Conservation (phyloP, 2,888 invertebrate genomes). For the Idaea straminata region DNA sequence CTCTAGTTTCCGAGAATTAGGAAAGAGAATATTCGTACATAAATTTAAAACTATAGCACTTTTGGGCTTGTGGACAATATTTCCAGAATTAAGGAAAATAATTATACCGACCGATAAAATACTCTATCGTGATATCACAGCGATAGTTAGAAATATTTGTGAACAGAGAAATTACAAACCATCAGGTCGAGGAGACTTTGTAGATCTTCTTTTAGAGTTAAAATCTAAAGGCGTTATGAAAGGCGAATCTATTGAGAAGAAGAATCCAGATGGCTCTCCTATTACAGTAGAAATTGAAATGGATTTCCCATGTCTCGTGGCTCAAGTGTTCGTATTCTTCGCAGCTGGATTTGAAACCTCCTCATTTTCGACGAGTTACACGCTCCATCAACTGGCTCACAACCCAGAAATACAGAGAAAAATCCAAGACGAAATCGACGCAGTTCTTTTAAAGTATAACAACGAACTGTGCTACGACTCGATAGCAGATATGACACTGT, state of each 20-base stretch:
- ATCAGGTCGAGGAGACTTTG: constrained; percentile 49
- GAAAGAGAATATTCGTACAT: constrained; percentile 39
- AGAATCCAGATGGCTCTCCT: constrained; percentile 45
- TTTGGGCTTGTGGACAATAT: constrained; percentile 38
- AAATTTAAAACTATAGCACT: constrained; percentile 27
- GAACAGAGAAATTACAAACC: constrained; percentile 51
- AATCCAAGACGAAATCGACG: constrained; percentile 59
- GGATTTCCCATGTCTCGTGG: constrained; percentile 42
- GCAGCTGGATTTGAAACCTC: constrained; percentile 73
- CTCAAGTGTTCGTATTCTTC: constrained; percentile 61
- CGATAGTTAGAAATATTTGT: constrained; percentile 43
- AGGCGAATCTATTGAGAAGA: constrained; percentile 53
- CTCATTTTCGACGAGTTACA: constrained; percentile 60
- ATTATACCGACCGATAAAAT: constrained; percentile 27
- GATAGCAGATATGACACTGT: constrained; percentile 46
- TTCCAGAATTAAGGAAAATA: constrained; percentile 41
- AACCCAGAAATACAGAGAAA: constrained; percentile 57
- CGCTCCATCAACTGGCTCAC: constrained; percentile 59
- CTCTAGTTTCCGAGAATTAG: constrained; percentile 45
- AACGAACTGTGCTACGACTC: constrained; percentile 56
- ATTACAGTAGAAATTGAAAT: constrained; percentile 45
- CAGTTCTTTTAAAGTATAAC: constrained; percentile 45
- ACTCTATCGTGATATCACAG: constrained; percentile 29
- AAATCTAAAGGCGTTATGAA: constrained; percentile 47
- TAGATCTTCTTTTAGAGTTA: constrained; percentile 51